phyloP scores from a whole-genome alignment of 2,888 invertebrate genomes.

The Gymnosoma rotundatum region DNA sequence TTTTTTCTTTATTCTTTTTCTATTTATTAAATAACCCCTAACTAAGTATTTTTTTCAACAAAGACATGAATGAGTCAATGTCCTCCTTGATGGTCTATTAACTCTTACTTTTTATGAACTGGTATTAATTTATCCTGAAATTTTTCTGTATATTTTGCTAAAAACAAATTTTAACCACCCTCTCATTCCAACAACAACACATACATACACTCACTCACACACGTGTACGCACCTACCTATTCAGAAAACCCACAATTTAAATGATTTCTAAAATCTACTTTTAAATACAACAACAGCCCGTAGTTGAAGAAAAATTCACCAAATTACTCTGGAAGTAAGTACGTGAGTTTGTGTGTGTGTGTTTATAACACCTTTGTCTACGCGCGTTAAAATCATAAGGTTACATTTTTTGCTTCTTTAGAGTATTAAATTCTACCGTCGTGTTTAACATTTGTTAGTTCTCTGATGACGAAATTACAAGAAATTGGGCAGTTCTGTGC shows the following conservation, averaged over 20 bases:
- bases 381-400: neutral
- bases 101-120: slow-evolving; percentile 52
- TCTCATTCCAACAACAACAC: neutral
- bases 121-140: slow-evolving; percentile 30
- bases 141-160: neutral
- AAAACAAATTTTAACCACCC: slow-evolving; percentile 29
- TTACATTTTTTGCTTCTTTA: neutral
- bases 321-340: neutral
- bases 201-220: too few species aligned
- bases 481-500: too few species aligned
- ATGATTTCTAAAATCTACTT: slow-evolving; percentile 7
- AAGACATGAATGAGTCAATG: slow-evolving; percentile 56
- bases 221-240: neutral
- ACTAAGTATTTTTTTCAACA: neutral
- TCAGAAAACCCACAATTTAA: too few species aligned
- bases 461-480: too few species aligned
- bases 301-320: neutral
- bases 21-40: neutral
- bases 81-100: slow-evolving; percentile 57
- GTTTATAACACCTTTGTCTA: neutral
- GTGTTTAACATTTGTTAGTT: too few species aligned
- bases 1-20: neutral
- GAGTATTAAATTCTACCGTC: too few species aligned
- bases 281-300: neutral
- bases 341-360: neutral